phyloP scores from a whole-genome alignment of 1,140 invertebrate genomes.

The Oryzaephilus surinamensis region DNA sequence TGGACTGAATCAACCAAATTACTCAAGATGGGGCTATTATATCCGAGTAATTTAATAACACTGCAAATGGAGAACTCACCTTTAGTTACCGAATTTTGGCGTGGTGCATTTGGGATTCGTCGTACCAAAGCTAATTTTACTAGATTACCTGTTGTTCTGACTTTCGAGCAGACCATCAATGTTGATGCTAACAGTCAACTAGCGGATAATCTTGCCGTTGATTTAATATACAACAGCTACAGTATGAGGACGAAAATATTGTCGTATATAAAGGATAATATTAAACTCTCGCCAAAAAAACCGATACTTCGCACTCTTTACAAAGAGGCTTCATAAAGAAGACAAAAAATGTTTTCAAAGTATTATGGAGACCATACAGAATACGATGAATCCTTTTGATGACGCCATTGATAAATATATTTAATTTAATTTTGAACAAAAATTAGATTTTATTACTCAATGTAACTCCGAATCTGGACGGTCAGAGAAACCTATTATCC shows the following conservation, averaged over 20 bases:
- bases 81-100: conserved; percentile 15
- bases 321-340: conserved; percentile 22
- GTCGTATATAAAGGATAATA: conserved; percentile 9
- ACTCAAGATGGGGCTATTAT: conserved; percentile 21
- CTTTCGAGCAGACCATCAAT: conserved; percentile 11
- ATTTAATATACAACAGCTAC: conserved; percentile 13
- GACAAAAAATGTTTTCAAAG: conserved; percentile 16
- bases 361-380: conserved; percentile 18
- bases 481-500: conserved; percentile 26
- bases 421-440: conserved; percentile 28
- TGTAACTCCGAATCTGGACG: conserved; percentile 16
- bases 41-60: conserved; percentile 15
- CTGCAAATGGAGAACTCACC: conserved; percentile 12
- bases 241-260: conserved; percentile 24
- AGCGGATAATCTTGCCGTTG: too few species aligned
- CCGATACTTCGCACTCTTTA: conserved; percentile 24
- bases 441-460: conserved; percentile 23
- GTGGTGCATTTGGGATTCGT: conserved; percentile 15
- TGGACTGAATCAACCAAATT: conserved; percentile 25
- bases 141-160: conserved; percentile 10
- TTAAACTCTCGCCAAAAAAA: conserved; percentile 11
- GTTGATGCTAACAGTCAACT: too few species aligned
- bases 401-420: conserved; percentile 18
- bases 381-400: conserved; percentile 23
- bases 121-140: conserved; percentile 5